Base-by-base conservation (phyloP, 2,113 vertebrate genomes). In the Dicerorhinus sumatrensis region DNA sequence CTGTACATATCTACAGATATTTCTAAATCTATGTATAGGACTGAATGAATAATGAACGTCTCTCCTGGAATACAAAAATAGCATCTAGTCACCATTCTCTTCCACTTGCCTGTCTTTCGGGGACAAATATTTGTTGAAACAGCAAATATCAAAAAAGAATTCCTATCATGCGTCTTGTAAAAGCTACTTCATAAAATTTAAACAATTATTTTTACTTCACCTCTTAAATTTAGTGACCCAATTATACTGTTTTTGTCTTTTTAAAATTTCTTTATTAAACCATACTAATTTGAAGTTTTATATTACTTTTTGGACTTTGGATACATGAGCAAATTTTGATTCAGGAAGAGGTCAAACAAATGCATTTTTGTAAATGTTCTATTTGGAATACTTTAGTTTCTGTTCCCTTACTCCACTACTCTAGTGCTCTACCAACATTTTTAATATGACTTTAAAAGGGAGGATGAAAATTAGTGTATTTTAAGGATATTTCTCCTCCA, bases 141-240 rank as follows among this genome's bases (percentile, higher is more conserved):
- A 95, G 39, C 29, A 73, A 91, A 65, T 67, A 72, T 58, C 77
- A 81, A 25, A 60, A 67, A 56, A 80, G 9, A 89, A 69, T n/a
- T 92, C 11, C 9, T 70, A 89, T 46, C 11, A 8, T 18, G 11
- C 81, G 11, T 29, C 2, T 96, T 86, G 1, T 54, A 65, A 72
- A 86, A n/a, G 27, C 4, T 70, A 80, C 13, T 79, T 75, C 39
- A 42, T 56, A 88, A 84, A 79, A 42, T 63, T 65, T 73, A 91
- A 77, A 79, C 33, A 5, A 63, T 88, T 39, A 48, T 51, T 92
- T 97, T 97, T 75, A 81, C 31, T 58, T 83, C 7, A 72, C 72
- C 16, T 72, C 48, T 36, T 84, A 77, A 60, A 79, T 46, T 42
- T 56, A 91, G 16, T 82, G 48, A 31, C 0, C 6, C 14, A 83